A percentile compares a stretch with the other conserved stretches of the same genome.
Evolutionary conservation across 2,797 vertebrate genomes (phyloP).

Genomic region (Halcyon smyrnensis): DNA sequence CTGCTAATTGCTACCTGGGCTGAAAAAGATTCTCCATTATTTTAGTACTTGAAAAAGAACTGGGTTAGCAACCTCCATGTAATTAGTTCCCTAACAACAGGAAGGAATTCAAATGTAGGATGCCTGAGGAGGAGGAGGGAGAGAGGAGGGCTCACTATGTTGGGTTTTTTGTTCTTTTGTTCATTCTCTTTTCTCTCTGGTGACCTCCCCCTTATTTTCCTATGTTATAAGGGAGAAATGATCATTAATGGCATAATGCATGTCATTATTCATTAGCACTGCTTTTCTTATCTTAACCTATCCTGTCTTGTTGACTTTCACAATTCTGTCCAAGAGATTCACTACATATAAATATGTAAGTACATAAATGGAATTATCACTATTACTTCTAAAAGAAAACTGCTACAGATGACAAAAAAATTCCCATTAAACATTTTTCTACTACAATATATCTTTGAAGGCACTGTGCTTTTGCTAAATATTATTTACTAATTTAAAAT

Average conservation of each 20-base stretch:
- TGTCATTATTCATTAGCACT: not conserved
- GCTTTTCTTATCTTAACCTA: not conserved
- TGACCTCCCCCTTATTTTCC: not conserved
- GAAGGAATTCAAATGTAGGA: not conserved
- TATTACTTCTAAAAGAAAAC: not conserved
- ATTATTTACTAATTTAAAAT: not conserved
- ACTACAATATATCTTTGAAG: not conserved
- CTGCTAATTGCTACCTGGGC: conserved; percentile 29
- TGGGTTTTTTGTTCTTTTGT: not conserved
- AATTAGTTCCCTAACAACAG: conserved; percentile 28
- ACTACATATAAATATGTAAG: not conserved
- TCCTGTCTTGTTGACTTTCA: not conserved
- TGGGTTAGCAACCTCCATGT: not conserved
- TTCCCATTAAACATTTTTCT: not conserved
- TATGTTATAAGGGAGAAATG: not conserved
- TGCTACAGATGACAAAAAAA: not conserved
- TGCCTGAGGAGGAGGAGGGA: not conserved
- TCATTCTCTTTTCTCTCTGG: not conserved
- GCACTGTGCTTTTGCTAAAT: not conserved
- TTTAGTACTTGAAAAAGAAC: conserved; percentile 5
- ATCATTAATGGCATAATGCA: not conserved
- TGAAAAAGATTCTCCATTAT: not conserved
- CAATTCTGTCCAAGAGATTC: not conserved
- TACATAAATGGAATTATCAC: not conserved
- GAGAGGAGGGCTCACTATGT: not conserved